These are phyloP conservation scores for Neofelis nebulosa DNA, from an alignment of 2,113 vertebrate species.

Conservation along the genomic window DNA sequence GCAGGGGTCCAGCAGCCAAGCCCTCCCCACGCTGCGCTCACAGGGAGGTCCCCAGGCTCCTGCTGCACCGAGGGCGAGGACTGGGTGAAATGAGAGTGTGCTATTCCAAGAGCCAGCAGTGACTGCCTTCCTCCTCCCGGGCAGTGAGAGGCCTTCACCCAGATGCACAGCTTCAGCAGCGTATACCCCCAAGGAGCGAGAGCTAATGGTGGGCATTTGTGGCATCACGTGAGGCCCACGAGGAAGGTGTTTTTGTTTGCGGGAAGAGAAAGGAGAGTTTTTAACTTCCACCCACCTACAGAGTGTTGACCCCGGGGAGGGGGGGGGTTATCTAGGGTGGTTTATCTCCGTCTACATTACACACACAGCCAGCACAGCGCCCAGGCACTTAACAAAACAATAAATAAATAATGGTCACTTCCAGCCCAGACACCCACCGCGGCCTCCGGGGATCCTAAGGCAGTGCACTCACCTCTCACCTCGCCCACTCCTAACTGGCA, in stretches of 20 bases:
- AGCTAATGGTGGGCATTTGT: not conserved
- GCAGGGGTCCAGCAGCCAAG: not conserved
- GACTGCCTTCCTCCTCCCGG: not conserved
- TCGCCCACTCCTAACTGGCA: not conserved
- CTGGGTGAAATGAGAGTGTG: fast-evolving
- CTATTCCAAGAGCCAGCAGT: not conserved
- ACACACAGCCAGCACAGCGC: not conserved
- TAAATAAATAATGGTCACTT: slow-evolving; percentile 19
- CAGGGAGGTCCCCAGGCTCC: not conserved
- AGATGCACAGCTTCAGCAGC: not conserved
- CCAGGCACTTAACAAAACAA: slow-evolving; percentile 54
- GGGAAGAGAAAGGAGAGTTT: not conserved
- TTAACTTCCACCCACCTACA: not conserved
- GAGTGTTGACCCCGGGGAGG: not conserved
- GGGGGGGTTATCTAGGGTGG: not conserved
- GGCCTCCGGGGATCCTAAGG: not conserved
- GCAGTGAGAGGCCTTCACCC: not conserved
- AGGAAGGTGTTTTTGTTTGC: not conserved
- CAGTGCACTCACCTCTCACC: not conserved
- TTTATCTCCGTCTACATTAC: not conserved
- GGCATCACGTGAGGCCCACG: fast-evolving
- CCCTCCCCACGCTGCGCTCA: not conserved
- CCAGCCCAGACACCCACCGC: not conserved
- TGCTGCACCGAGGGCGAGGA: fast-evolving
- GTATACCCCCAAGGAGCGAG: fast-evolving